These are phyloP conservation scores for Formica selysi DNA, from an alignment of 1,140 invertebrate genomes.

Conservation along the genomic window DNA sequence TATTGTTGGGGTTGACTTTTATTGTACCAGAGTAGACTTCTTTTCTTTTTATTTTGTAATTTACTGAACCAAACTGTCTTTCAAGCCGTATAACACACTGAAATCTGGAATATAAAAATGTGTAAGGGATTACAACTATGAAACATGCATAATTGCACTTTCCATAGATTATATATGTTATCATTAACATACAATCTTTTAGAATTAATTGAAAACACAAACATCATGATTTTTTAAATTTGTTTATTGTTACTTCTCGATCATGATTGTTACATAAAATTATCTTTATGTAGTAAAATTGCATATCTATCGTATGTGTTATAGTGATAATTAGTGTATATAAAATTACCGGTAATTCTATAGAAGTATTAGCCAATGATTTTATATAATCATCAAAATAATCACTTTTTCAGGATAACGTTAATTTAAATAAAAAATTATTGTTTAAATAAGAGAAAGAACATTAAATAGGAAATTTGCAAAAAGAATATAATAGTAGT, in stretches of 20 bases:
- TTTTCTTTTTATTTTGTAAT: slow-evolving; percentile 58
- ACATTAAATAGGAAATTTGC: slow-evolving; percentile 7
- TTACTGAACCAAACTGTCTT: slow-evolving; percentile 42
- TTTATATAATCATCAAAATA: slow-evolving; percentile 11
- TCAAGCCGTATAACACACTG: slow-evolving; percentile 5
- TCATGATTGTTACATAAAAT: slow-evolving; percentile 45
- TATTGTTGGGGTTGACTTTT: slow-evolving; percentile 44
- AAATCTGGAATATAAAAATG: slow-evolving; percentile 14
- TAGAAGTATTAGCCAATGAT: not conserved
- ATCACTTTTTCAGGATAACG: slow-evolving; percentile 6
- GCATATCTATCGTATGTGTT: not conserved
- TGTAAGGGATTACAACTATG: slow-evolving; percentile 30
- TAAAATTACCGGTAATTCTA: slow-evolving; percentile 8
- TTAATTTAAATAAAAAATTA: slow-evolving; percentile 31
- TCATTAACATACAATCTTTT: slow-evolving; percentile 8
- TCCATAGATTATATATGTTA: not conserved
- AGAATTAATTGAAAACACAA: slow-evolving; percentile 1
- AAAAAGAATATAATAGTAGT: slow-evolving; percentile 12
- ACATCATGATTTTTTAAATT: slow-evolving; percentile 13
- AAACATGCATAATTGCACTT: slow-evolving; percentile 21
- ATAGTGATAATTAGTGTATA: slow-evolving; percentile 31
- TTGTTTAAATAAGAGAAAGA: not conserved
- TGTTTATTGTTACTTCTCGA: slow-evolving; percentile 12
- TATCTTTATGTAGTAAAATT: not conserved
- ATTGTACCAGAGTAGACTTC: slow-evolving; percentile 34